Percentiles rank a stretch among this genome's conserved stretches.
Evolutionary conservation across 2,113 vertebrate genomes (phyloP).

Genomic region (Psittacara wagleri): DNA sequence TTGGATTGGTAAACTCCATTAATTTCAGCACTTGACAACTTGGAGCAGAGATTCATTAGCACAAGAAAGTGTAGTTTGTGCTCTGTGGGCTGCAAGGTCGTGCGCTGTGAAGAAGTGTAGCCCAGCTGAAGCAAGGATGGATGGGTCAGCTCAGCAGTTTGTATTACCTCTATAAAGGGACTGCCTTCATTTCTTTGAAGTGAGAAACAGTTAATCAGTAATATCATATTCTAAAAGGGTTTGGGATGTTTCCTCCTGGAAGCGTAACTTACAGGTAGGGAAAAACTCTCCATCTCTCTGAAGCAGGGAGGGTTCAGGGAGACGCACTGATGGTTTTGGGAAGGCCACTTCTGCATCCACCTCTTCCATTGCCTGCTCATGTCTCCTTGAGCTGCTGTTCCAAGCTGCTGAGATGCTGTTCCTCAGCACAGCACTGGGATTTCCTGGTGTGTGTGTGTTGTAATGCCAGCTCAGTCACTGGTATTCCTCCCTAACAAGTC

Average conservation of each 20-base stretch:
- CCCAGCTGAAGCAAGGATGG: not conserved
- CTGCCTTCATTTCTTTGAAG: not conserved
- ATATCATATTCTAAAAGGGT: not conserved
- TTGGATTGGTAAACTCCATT: not conserved
- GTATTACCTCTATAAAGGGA: not conserved
- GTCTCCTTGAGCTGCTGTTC: not conserved
- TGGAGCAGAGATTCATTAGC: not conserved
- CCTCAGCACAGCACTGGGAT: not conserved
- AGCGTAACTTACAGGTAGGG: not conserved
- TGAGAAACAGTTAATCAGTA: not conserved
- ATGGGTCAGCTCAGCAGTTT: not conserved
- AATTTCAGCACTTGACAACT: rapidly evolving
- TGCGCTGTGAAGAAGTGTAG: rapidly evolving
- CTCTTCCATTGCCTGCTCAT: not conserved
- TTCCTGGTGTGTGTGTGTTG: not conserved
- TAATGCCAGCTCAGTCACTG: not conserved
- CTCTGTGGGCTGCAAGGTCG: not conserved
- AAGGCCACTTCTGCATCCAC: not conserved
- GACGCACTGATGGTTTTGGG: rapidly evolving
- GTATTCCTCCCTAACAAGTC: not conserved
- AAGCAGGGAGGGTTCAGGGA: not conserved
- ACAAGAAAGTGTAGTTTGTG: not conserved
- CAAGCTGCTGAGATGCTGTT: not conserved
- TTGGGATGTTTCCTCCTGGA: not conserved
- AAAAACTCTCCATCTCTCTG: not conserved